Base-by-base conservation (phyloP, 2,797 vertebrate species). In the Anas acuta region DNA sequence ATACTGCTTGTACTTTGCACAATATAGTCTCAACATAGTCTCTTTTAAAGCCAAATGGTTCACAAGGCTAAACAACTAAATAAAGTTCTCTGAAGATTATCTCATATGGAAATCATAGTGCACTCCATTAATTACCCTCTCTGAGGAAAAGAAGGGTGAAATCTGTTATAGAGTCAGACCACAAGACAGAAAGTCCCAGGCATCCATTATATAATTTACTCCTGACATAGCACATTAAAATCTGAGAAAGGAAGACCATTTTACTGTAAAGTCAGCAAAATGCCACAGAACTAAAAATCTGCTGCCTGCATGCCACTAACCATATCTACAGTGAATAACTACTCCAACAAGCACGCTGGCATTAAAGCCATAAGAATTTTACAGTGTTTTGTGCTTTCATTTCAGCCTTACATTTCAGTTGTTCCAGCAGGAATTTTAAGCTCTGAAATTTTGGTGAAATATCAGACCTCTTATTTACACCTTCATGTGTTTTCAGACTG, bases 231-330 rank as follows among this genome's bases (percentile, higher is more conserved):
- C 97, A 97, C 96, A 97, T 98, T 98, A 97, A 97, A 97, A 97
- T 97, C 95, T 97, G 93, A 97, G 97, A 95, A 97, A 97, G 95
- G 91, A 97, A 98, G 95, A 95, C 93, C 87, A 92, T 97, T 97
- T 97, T 97, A 96, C 87, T 97, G 95, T 97, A 96, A 96, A 98
- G 97, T 98, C 98, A 98, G 98, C 98, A 98, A 96, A 98, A 97
- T 92, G 73, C 82, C 49, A 95, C 70, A 87, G 78, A 98, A 96
- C 94, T 96, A 81, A 97, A 94, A 96, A 87, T n/a, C 91, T 95
- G 75, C 75, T 91, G 91, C 96, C 89, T 95, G 86, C 85, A 73
- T 95, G 94, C 96, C 94, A 90, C 96, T 96, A 94, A 90, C 95
- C 92, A 87, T 92, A 95, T 89, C 89, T 87, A 41, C 49, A 84